Percentiles rank a stretch among this genome's conserved stretches.
Evolutionary conservation across 1,140 invertebrate species (phyloP).

Genomic region (Drosophila melanica): DNA sequence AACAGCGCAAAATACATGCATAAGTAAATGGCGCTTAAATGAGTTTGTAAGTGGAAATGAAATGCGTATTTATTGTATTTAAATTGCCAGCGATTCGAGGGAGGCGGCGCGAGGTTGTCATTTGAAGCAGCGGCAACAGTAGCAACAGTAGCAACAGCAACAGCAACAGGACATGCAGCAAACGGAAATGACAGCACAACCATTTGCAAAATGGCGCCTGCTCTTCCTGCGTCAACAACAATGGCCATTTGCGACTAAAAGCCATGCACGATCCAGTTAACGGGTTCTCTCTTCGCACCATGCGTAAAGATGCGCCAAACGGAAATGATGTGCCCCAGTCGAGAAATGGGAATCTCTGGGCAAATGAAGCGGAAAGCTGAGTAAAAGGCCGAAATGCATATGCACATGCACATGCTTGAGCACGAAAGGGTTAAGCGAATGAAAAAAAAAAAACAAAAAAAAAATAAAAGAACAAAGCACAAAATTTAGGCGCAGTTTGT

Average conservation of each 20-base stretch:
- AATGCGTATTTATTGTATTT: conserved; percentile 82
- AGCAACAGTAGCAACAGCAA: not conserved
- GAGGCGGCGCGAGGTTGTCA: conserved; percentile 39
- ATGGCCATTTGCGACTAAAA: conserved; percentile 65
- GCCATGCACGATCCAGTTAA: conserved; percentile 55
- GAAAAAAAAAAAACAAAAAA: conserved; percentile 18
- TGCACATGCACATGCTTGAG: conserved; percentile 34
- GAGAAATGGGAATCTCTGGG: conserved; percentile 27
- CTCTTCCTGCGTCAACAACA: conserved; percentile 56
- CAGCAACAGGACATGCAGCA: conserved; percentile 57
- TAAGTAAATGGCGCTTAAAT: conserved; percentile 73
- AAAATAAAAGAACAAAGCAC: conserved; percentile 7
- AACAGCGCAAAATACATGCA: conserved; percentile 55
- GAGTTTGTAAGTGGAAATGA: conserved; percentile 80
- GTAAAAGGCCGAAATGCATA: conserved; percentile 45
- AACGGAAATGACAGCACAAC: conserved; percentile 63
- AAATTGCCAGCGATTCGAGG: conserved; percentile 60
- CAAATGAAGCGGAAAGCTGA: conserved; percentile 70
- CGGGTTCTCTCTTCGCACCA: conserved; percentile 51
- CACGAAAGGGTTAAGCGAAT: conserved; percentile 5
- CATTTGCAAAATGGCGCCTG: conserved; percentile 68
- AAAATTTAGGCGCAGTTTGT: conserved; percentile 27
- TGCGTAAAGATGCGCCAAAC: conserved; percentile 58
- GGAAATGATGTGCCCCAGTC: conserved; percentile 59
- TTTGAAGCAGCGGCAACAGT: conserved; percentile 23